phyloP scores from a whole-genome alignment of 2,113 vertebrate species.

The Origma solitaria region DNA sequence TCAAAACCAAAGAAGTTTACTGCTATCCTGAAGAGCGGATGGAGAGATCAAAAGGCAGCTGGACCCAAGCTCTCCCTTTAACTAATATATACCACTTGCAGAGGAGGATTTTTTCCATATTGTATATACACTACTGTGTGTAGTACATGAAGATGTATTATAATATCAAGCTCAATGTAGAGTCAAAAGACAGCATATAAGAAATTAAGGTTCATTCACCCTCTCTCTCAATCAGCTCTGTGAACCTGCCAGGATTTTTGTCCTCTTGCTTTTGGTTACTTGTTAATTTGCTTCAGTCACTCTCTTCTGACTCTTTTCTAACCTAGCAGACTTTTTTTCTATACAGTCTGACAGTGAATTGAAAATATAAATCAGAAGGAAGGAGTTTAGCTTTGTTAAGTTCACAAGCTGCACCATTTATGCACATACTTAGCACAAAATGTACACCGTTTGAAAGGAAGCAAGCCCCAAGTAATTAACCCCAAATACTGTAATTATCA shows the following conservation, averaged over 20 bases:
- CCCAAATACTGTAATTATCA: constrained; percentile 49
- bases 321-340: background rate
- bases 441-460: background rate
- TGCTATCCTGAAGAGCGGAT: background rate
- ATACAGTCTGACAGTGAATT: background rate
- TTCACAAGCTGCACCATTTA: background rate
- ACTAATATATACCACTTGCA: background rate
- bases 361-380: constrained; percentile 1
- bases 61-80: background rate
- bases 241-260: background rate
- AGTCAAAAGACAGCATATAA: background rate
- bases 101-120: background rate
- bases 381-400: background rate
- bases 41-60: background rate
- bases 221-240: background rate
- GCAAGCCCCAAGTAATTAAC: constrained; percentile 29
- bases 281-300: background rate
- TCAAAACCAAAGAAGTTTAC: background rate
- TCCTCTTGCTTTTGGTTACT: background rate
- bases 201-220: background rate
- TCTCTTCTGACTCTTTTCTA: background rate
- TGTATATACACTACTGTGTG: background rate
- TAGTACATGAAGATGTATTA: background rate
- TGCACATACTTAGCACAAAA: background rate
- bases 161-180: background rate